Evolutionary conservation across 92 coral and sea anemone genomes (phyloP).

Genomic region (Porites rus): DNA sequence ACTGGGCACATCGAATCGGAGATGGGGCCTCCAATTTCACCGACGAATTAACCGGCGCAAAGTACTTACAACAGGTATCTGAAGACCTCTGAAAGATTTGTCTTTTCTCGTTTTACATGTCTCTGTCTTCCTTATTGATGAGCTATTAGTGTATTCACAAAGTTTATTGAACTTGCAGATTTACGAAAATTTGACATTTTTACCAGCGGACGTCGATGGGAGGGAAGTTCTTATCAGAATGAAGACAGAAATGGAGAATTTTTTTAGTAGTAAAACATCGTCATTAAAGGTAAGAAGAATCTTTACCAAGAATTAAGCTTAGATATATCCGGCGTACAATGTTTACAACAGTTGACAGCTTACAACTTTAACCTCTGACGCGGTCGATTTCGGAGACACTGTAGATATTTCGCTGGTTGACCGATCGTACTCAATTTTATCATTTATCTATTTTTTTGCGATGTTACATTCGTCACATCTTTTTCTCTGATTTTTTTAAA

Average conservation of each 20-base stretch:
- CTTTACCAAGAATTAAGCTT: not conserved
- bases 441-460: not conserved
- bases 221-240: slow-evolving; percentile 61
- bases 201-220: slow-evolving; percentile 43
- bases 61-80: slow-evolving; percentile 61
- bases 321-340: slow-evolving; percentile 13
- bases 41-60: slow-evolving; percentile 52
- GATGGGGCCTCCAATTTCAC: slow-evolving; percentile 41
- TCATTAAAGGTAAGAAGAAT: slow-evolving; percentile 74
- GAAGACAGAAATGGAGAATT: slow-evolving; percentile 66
- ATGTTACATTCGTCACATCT: not conserved
- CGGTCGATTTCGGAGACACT: slow-evolving; percentile 14
- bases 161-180: slow-evolving; percentile 60
- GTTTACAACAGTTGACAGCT: slow-evolving; percentile 44
- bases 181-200: slow-evolving; percentile 64
- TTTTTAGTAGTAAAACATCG: slow-evolving; percentile 71
- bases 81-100: not conserved
- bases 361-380: not conserved
- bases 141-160: slow-evolving; percentile 34
- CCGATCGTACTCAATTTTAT: not conserved
- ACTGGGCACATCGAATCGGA: slow-evolving; percentile 81
- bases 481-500: not conserved
- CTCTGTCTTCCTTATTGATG: slow-evolving; percentile 19
- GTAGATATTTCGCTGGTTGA: not conserved
- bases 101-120: slow-evolving; percentile 29